Conservation (phyloP, 2,113 vertebrate genomes). For the Coreoperca whiteheadi region DNA sequence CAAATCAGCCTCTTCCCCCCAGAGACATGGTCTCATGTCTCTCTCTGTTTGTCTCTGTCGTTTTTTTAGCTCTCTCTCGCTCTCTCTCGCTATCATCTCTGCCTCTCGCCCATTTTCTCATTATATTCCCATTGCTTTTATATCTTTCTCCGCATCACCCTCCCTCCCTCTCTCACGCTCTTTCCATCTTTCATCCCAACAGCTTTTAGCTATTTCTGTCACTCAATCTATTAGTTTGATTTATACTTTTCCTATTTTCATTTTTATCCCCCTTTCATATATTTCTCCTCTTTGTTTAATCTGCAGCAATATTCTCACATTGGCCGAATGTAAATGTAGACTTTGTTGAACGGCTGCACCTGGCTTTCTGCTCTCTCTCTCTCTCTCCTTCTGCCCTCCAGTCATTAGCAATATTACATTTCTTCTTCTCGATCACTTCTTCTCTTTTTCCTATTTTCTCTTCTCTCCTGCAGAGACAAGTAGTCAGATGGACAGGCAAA, state of each 20-base stretch:
- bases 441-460: neutral
- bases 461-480: neutral
- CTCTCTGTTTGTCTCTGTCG: conserved; percentile 21
- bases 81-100: conserved; percentile 8
- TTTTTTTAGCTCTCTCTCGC: conserved; percentile 13
- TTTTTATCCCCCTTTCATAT: neutral
- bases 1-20: conserved; percentile 64
- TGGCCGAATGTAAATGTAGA: conserved; percentile 35
- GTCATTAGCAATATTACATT: conserved; percentile 59
- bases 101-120: conserved; percentile 59
- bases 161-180: neutral
- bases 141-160: conserved; percentile 47
- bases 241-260: conserved; percentile 21
- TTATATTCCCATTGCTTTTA: conserved; percentile 62
- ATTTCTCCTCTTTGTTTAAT: conserved; percentile 40
- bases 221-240: conserved; percentile 54
- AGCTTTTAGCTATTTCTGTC: conserved; percentile 63
- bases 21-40: conserved; percentile 53
- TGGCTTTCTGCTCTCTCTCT: conserved; percentile 2
- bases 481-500: conserved; percentile 23
- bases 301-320: conserved; percentile 34
- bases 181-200: conserved; percentile 47
- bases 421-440: conserved; percentile 7
- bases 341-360: neutral
- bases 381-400: conserved; percentile 39